Evolutionary conservation across 2,888 invertebrate genomes (phyloP), one percentile per base, ranked within the genome.

Genomic region (Tetrapedia diversipes): DNA sequence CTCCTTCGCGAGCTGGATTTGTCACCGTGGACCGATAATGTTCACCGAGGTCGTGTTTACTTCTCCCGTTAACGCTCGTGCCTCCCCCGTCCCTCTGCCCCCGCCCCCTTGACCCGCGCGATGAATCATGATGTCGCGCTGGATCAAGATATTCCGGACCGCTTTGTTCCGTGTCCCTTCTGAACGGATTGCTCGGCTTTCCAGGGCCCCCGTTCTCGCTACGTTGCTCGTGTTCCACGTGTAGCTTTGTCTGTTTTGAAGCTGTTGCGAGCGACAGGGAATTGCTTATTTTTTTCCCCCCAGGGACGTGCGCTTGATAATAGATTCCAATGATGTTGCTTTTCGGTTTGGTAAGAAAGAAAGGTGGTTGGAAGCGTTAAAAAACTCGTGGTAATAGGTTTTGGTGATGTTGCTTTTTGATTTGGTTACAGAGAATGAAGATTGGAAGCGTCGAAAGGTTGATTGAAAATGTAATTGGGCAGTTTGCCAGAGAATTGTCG

Each of bases 21-120:
- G 69, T 73, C 77, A 70, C 70, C 70, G 59, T 43, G 61, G 45
- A 32, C 69, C 79, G 78, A 79, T 79, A 78, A 79, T 49, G 78
- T 68, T 64, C 60, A 22, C 51, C 43, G 39, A 63, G 66, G 61
- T 74, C 65, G 69, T 56, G 76, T 79, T 71, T 75, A 64, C 59
- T 59, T 79, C 68, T 32, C 34, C 65, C 53, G 75, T 60, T 71
- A 57, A n/a, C 53, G 43, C 29, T n/a, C 45, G 45, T 22, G 37
- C 27, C 43, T 16, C 19, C 16, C 37, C 8, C 29, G 19, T 4
- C n/a, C n/a, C 8, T 1, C 8, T 6, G 22, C 54, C 22, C 16
- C 41, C 49, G n/a, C 27, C 39, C 32, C 56, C 51, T 63, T 69
- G 59, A 61, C 75, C 66, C 53, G 16, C 66, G 27, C 56, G 60